A percentile compares a stretch with the other conserved stretches of the same genome.
Evolutionary conservation across 2,888 invertebrate genomes (phyloP).

Genomic region (Drosophila colorata): DNA sequence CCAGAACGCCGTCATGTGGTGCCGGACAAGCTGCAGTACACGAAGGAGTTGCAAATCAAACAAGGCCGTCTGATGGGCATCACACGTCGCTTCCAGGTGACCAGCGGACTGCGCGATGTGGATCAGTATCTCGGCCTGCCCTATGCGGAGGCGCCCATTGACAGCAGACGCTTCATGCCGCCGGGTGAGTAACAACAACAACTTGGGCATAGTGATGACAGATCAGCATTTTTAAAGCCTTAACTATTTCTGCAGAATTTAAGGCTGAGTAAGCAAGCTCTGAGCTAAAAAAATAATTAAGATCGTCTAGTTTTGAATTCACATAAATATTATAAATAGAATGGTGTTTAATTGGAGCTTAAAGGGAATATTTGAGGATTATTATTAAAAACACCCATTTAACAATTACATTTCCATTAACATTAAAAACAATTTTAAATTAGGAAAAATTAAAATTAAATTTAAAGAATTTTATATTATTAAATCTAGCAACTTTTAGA

Average conservation of each 20-base stretch:
- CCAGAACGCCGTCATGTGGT: constrained; percentile 80
- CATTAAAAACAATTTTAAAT: too few relatives aligned
- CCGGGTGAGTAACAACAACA: constrained; percentile 87
- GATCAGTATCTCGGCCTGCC: constrained; percentile 93
- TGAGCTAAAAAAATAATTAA: too few relatives aligned
- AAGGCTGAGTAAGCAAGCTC: too few relatives aligned
- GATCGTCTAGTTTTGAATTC: too few relatives aligned
- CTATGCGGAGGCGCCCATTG: constrained; percentile 92
- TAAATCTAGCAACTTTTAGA: too few relatives aligned
- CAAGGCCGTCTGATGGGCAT: constrained; percentile 90
- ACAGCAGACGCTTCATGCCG: constrained; percentile 92
- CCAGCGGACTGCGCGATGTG: constrained; percentile 88
- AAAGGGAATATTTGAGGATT: too few relatives aligned
- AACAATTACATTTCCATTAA: too few relatives aligned
- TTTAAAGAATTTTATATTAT: too few relatives aligned
- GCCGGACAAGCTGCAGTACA: constrained; percentile 85
- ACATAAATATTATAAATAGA: too few relatives aligned
- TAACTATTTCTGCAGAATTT: background rate
- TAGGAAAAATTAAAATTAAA: too few relatives aligned
- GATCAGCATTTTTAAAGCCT: background rate
- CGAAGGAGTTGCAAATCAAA: constrained; percentile 88
- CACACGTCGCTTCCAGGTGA: constrained; percentile 88
- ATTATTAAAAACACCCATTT: too few relatives aligned
- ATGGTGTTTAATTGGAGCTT: too few relatives aligned
- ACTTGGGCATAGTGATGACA: background rate